Evolutionary conservation across 2,888 invertebrate species (phyloP).

Genomic region (Dione juno): DNA sequence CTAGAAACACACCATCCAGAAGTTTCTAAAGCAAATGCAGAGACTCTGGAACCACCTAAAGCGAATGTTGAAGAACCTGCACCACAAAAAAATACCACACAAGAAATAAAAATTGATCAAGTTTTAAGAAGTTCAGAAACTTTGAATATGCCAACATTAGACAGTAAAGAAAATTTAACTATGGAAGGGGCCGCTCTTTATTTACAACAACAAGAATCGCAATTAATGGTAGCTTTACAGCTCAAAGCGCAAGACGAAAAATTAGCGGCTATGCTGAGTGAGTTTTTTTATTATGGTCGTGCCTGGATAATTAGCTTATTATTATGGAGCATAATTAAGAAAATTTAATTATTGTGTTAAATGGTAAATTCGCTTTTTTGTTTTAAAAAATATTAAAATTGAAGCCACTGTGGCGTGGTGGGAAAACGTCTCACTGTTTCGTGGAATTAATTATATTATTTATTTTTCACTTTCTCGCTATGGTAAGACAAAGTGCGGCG

Average conservation of each 20-base stretch:
- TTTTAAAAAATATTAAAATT: too few relatives aligned
- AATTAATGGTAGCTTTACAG: slow-evolving; percentile 84
- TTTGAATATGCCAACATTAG: slow-evolving; percentile 49
- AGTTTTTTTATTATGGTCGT: slow-evolving; percentile 47
- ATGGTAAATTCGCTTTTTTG: too few relatives aligned
- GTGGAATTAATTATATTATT: too few relatives aligned
- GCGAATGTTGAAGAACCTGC: slow-evolving; percentile 25
- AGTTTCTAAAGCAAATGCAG: slow-evolving; percentile 32
- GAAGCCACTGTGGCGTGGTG: too few relatives aligned
- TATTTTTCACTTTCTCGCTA: too few relatives aligned
- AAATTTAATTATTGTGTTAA: too few relatives aligned
- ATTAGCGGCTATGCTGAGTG: slow-evolving; percentile 81
- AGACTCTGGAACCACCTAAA: slow-evolving; percentile 28
- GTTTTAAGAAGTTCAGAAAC: slow-evolving; percentile 43
- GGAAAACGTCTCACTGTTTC: too few relatives aligned
- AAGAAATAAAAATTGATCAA: slow-evolving; percentile 41
- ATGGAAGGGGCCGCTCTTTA: slow-evolving; percentile 82
- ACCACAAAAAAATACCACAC: slow-evolving; percentile 40
- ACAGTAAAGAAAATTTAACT: slow-evolving; percentile 71
- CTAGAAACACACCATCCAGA: slow-evolving; percentile 39
- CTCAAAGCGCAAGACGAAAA: slow-evolving; percentile 86
- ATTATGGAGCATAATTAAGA: too few relatives aligned
- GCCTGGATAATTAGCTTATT: not conserved
- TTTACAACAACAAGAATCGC: slow-evolving; percentile 85
- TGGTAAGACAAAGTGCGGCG: too few relatives aligned